Evolutionary conservation across 2,113 vertebrate genomes (phyloP).

Genomic region (Chiloscyllium plagiosum): DNA sequence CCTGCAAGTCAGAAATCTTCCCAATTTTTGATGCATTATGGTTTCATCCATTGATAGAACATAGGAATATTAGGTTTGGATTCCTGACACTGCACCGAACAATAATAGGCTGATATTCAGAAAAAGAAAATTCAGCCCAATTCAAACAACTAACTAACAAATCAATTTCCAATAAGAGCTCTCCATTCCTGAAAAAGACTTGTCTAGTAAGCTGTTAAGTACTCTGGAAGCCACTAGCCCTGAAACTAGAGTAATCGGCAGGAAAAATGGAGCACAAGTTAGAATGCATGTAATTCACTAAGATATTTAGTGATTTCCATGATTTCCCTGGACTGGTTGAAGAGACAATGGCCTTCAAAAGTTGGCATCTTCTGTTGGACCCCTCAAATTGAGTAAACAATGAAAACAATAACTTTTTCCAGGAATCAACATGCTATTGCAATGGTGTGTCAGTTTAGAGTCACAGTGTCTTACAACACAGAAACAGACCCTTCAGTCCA

Average conservation of each 20-base stretch:
- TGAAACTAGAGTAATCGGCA: not conserved
- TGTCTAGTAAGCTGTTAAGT: not conserved
- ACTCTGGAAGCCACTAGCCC: not conserved
- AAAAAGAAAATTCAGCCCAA: not conserved
- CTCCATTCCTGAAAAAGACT: not conserved
- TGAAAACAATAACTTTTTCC: not conserved
- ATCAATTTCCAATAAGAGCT: not conserved
- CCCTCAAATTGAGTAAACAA: too few relatives aligned
- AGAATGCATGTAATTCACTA: not conserved
- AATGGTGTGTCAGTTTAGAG: not conserved
- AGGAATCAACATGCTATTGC: not conserved
- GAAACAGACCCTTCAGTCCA: too few relatives aligned
- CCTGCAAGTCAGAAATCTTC: not conserved
- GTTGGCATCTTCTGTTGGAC: too few relatives aligned
- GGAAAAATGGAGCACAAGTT: not conserved
- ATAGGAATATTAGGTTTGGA: not conserved
- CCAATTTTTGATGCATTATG: not conserved
- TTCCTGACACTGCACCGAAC: not conserved
- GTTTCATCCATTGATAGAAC: not conserved
- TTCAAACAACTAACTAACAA: not conserved
- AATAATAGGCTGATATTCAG: not conserved
- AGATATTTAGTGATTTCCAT: not conserved
- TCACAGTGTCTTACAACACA: too few relatives aligned
- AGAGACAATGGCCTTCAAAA: not conserved
- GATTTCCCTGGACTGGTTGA: not conserved